Conservation (phyloP, 2,888 invertebrate genomes). For the Pyrocoelia pectoralis region DNA sequence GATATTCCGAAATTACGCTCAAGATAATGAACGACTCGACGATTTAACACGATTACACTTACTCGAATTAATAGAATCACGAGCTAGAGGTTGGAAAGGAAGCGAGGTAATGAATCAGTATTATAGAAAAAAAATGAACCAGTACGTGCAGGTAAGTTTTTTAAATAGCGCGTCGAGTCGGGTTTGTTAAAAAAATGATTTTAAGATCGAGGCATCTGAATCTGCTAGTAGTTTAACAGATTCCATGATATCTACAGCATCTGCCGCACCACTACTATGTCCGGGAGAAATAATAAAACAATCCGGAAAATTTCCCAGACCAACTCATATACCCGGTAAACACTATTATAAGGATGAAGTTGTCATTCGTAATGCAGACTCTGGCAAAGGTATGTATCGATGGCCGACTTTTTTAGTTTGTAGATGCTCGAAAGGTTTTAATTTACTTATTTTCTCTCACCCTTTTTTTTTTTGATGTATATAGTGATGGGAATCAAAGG, state of each 20-base stretch:
- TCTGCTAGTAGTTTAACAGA: slow-evolving; percentile 59
- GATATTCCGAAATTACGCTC: slow-evolving; percentile 87
- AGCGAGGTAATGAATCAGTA: slow-evolving; percentile 86
- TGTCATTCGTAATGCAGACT: slow-evolving; percentile 93
- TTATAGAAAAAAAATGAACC: slow-evolving; percentile 69
- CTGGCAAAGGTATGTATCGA: slow-evolving; percentile 82
- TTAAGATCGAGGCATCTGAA: slow-evolving; percentile 54
- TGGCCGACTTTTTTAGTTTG: background rate
- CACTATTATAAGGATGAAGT: slow-evolving; percentile 96
- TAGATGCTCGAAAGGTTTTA: slow-evolving; percentile 13
- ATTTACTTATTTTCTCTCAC: slow-evolving; percentile 8
- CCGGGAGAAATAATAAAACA: slow-evolving; percentile 88
- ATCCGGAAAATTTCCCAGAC: slow-evolving; percentile 88
- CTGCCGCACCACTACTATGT: slow-evolving; percentile 68
- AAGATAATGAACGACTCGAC: slow-evolving; percentile 87
- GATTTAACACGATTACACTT: slow-evolving; percentile 86
- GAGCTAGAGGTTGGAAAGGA: slow-evolving; percentile 91
- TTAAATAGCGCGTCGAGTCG: background rate
- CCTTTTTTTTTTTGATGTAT: slow-evolving; percentile 14
- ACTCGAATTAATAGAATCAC: slow-evolving; percentile 90
- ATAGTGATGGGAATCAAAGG: slow-evolving; percentile 99
- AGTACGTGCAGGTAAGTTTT: slow-evolving; percentile 51
- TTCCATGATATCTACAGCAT: slow-evolving; percentile 60
- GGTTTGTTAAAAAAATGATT: background rate
- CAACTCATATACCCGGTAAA: slow-evolving; percentile 90